Percentiles rank a stretch among this genome's conserved stretches.
Evolutionary conservation across 2,797 vertebrate species (phyloP).

Genomic region (Zenarchopterus dispar): DNA sequence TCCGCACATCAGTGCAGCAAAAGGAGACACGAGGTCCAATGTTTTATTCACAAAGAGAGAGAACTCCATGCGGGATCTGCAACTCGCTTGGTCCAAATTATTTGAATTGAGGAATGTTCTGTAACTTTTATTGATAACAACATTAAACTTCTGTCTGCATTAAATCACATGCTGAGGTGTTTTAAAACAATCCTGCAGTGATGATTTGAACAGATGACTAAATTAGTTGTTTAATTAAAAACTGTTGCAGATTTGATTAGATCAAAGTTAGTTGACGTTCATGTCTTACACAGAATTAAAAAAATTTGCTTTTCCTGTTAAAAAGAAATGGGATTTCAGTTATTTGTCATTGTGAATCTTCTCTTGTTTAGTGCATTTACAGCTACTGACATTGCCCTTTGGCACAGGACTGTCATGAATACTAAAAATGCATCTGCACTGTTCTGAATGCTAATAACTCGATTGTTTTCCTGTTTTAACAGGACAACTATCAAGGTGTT

Average conservation of each 20-base stretch:
- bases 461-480: neutral
- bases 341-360: neutral
- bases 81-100: no score
- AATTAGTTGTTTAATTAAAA: no score
- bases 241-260: neutral
- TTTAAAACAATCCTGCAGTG: no score
- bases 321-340: neutral
- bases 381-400: neutral
- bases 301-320: neutral
- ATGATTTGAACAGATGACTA: no score
- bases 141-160: no score
- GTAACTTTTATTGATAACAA: neutral
- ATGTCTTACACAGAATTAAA: neutral
- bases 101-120: neutral
- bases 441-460: neutral
- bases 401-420: neutral
- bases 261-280: neutral
- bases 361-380: no score
- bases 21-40: no score
- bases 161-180: no score
- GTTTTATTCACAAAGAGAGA: no score
- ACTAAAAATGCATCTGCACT: no score
- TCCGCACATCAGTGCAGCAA: constrained; percentile 15
- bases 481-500: neutral
- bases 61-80: no score